Percentiles rank a stretch among this genome's conserved stretches.
Conservation (phyloP, 2,888 invertebrate genomes). For the Alitta virens region DNA sequence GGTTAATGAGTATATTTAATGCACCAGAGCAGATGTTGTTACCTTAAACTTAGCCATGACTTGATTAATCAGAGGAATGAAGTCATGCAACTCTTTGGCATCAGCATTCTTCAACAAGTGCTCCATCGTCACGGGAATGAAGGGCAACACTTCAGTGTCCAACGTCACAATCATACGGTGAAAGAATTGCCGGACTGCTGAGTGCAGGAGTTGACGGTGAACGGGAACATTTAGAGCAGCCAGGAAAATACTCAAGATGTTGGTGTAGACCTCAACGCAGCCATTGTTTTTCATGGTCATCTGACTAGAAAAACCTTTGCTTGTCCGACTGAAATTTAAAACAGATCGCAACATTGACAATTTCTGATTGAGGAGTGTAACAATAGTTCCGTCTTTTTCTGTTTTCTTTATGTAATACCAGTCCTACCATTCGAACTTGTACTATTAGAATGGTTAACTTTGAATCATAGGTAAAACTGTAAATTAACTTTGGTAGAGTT, state of each 20-base stretch:
- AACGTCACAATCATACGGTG: constrained; percentile 65
- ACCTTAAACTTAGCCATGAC: constrained; percentile 63
- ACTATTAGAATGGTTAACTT: no score
- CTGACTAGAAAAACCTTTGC: constrained; percentile 63
- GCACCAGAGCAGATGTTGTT: no score
- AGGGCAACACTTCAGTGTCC: constrained; percentile 62
- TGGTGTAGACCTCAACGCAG: constrained; percentile 60
- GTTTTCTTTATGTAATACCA: no score
- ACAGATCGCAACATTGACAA: background rate
- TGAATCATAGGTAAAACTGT: no score
- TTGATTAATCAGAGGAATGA: constrained; percentile 64
- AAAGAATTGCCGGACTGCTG: constrained; percentile 62
- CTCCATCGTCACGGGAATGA: constrained; percentile 60
- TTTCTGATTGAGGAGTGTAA: no score
- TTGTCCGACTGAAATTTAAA: constrained; percentile 58
- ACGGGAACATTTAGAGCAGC: constrained; percentile 56
- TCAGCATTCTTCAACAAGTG: constrained; percentile 57
- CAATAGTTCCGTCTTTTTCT: no score
- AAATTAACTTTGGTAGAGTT: no score
- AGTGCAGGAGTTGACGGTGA: constrained; percentile 47
- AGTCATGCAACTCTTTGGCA: constrained; percentile 59
- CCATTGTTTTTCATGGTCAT: constrained; percentile 61
- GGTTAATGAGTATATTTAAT: no score
- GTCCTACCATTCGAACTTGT: no score
- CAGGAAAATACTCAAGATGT: constrained; percentile 61